These are phyloP conservation scores for Etheostoma cragini DNA, from an alignment of 2,113 vertebrate species.

Conservation along the genomic window DNA sequence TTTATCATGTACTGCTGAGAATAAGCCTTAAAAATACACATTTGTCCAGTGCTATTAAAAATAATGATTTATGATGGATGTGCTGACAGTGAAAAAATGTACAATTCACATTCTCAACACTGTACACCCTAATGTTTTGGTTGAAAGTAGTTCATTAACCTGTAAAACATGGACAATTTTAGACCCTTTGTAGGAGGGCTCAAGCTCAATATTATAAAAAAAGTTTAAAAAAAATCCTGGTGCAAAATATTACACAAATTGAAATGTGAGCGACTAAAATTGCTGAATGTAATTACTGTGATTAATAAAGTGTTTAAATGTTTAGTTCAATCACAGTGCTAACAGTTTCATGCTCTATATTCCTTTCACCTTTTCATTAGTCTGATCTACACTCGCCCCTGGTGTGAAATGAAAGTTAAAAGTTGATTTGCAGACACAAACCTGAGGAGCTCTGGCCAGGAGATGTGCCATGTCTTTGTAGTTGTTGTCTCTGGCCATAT, in stretches of 20 bases:
- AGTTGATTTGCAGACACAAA: slow-evolving; percentile 55
- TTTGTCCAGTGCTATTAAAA: neutral
- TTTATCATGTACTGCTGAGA: neutral
- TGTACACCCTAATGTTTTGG: neutral
- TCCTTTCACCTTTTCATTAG: too few relatives aligned
- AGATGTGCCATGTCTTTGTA: slow-evolving; percentile 89
- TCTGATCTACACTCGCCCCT: too few relatives aligned
- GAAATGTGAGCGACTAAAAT: too few relatives aligned
- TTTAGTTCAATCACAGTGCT: too few relatives aligned
- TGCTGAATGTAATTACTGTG: too few relatives aligned
- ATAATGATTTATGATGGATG: neutral
- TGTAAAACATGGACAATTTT: too few relatives aligned
- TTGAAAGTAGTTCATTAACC: neutral
- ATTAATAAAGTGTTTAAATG: too few relatives aligned
- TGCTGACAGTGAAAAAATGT: neutral
- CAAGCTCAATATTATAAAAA: too few relatives aligned
- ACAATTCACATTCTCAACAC: neutral
- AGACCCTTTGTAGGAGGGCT: too few relatives aligned
- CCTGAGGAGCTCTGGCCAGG: slow-evolving; percentile 91
- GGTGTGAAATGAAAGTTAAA: neutral
- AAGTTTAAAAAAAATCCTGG: too few relatives aligned
- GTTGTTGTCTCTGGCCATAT: slow-evolving; percentile 89
- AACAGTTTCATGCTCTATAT: too few relatives aligned
- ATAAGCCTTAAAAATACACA: neutral
- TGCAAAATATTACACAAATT: too few relatives aligned